phyloP scores from a whole-genome alignment of 2,888 invertebrate genomes.

The Eupithecia dodoneata region DNA sequence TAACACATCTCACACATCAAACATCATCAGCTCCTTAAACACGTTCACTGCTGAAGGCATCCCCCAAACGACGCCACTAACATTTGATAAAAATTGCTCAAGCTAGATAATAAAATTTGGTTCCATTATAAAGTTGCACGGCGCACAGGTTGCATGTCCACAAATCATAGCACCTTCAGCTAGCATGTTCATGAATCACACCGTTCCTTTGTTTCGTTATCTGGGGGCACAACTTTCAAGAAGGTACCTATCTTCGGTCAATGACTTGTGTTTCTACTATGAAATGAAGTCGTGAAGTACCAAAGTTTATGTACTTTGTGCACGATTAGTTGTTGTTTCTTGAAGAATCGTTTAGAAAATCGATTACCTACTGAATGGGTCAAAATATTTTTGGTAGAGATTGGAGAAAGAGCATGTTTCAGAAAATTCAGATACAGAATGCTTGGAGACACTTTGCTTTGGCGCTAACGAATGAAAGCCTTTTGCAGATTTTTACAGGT shows the following conservation, averaged over 20 bases:
- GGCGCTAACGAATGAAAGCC: too few species aligned
- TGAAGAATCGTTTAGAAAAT: neutral
- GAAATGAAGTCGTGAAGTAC: conserved; percentile 8
- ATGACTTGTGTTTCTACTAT: conserved; percentile 22
- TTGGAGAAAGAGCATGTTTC: neutral
- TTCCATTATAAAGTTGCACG: neutral
- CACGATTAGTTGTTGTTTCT: conserved; percentile 20
- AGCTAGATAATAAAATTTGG: neutral
- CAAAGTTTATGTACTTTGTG: conserved; percentile 32
- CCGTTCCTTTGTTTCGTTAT: conserved; percentile 24
- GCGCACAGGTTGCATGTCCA: conserved; percentile 22
- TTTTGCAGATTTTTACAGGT: too few species aligned
- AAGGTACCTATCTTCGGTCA: conserved; percentile 29
- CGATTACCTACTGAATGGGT: too few species aligned
- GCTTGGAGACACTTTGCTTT: too few species aligned
- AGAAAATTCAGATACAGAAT: neutral
- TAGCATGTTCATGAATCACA: conserved; percentile 28
- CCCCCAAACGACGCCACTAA: neutral
- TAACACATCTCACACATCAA: too few species aligned
- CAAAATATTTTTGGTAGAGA: neutral
- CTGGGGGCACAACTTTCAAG: conserved; percentile 11
- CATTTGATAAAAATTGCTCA: neutral
- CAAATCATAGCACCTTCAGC: conserved; percentile 19
- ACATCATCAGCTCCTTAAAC: too few species aligned
- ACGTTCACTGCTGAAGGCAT: too few species aligned